Percentiles rank a stretch among this genome's conserved stretches.
These are phyloP conservation scores for Porites evermanni DNA, from an alignment of 92 coral and sea anemone species.

Conservation along the genomic window DNA sequence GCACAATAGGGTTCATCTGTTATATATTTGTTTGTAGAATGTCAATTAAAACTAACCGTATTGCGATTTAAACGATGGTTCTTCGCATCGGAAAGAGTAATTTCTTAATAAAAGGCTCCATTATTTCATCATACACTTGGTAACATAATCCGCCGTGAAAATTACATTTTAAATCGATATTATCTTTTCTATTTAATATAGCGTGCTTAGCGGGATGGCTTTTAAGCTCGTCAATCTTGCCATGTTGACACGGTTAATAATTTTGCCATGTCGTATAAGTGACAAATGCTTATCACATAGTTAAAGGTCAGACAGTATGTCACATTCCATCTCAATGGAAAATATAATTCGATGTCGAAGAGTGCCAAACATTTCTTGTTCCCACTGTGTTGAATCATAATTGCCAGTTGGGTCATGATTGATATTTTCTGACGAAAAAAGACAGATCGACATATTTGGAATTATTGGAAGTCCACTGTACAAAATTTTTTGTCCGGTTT, in stretches of 20 bases:
- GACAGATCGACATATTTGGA: constrained; percentile 3
- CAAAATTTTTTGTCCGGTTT: neutral
- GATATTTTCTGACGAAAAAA: neutral
- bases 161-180: constrained; percentile 39
- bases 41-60: neutral
- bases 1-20: neutral
- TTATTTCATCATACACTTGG: constrained; percentile 16
- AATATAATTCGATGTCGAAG: neutral
- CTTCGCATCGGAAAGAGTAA: neutral
- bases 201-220: constrained; percentile 39
- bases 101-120: constrained; percentile 29
- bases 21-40: neutral
- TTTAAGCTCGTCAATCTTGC: constrained; percentile 4
- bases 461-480: neutral
- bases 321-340: constrained; percentile 29
- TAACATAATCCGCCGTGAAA: constrained; percentile 41
- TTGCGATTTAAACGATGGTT: constrained; percentile 9
- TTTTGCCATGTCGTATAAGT: constrained; percentile 11
- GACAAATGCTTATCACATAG: neutral
- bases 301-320: neutral
- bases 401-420: neutral
- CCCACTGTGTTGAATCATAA: constrained; percentile 17
- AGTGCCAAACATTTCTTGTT: neutral
- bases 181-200: constrained; percentile 17
- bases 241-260: constrained; percentile 32